A percentile compares a stretch with the other conserved stretches of the same genome.
Conservation (phyloP, 2,888 invertebrate species). For the Cheilosia vulpina region DNA sequence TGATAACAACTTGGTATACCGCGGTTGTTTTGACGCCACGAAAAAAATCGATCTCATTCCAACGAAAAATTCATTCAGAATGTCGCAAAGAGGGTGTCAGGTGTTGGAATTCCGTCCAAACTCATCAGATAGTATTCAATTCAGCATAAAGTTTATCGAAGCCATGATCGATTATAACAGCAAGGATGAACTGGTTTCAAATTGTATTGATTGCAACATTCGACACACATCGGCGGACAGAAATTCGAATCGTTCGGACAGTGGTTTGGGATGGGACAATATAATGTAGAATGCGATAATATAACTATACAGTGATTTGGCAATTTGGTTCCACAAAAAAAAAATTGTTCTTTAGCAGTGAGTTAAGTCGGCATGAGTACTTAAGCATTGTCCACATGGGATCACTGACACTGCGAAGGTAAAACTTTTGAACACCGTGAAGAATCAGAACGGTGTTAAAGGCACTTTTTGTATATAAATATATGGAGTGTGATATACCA, state of each 20-base stretch:
- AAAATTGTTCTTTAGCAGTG: too few species aligned
- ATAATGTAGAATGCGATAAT: too few species aligned
- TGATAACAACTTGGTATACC: background rate
- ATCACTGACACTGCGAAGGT: too few species aligned
- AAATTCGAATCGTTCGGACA: background rate
- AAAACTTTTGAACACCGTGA: too few species aligned
- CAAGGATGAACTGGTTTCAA: background rate
- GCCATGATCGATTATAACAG: conserved; percentile 1
- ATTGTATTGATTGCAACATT: background rate
- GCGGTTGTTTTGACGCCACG: conserved; percentile 24
- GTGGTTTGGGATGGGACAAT: conserved; percentile 9
- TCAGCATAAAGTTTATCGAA: conserved; percentile 7
- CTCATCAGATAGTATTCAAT: background rate
- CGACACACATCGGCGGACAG: background rate
- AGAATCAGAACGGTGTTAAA: too few species aligned
- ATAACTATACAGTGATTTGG: too few species aligned
- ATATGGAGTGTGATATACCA: too few species aligned
- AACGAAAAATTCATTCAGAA: conserved; percentile 10
- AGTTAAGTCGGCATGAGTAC: too few species aligned
- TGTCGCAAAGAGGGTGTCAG: conserved; percentile 2
- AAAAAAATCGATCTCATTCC: conserved; percentile 6
- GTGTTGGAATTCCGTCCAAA: conserved; percentile 14
- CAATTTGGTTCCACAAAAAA: background rate
- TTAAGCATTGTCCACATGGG: too few species aligned
- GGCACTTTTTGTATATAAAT: too few species aligned